Evolutionary conservation across 2,888 invertebrate species (phyloP), one percentile per base, ranked within the genome.

Genomic region (Dicyrtoma fusca): DNA sequence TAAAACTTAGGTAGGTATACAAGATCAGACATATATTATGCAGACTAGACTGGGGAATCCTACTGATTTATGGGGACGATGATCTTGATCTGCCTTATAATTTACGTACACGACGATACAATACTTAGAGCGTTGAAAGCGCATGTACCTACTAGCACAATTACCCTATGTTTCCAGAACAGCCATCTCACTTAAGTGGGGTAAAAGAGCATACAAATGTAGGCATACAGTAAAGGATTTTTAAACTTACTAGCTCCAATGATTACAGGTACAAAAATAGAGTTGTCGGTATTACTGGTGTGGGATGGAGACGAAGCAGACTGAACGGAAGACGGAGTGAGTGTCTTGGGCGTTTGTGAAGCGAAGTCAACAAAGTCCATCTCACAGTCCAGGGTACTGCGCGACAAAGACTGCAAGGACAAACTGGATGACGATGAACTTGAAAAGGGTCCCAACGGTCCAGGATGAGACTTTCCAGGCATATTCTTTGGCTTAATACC

Each of bases 401-500:
- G 81, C 17, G 80, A 81, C 63, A 78, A 78, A 19, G 78, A 73
- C 13, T 71, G 66, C 19, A 76, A 62, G 10, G 77, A 75, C 21
- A 70, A 62, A 21, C 71, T 70, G 73, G 74, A 74, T 34, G 80
- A 73, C 19, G 79, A 72, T 81, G 82, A 63, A 79, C 82, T 68
- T 81, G 82, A 75, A 82, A 82, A 81, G 82, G 84, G 81, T 82
- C 83, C 81, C 70, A 83, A 82, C 17, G 84, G 83, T 62, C 84
- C 84, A 78, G 86, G 84, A 77, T 86, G 84, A 44, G 73, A 84
- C 51, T 86, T 85, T 13, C 83, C 81, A 13, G 83, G 82, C 71
- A 86, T 82, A 77, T 85, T 85, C 76, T 88, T 85, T 59, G 92
- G 90, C 84, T 97, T 97, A 80, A 95, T 92, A 5, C 94, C 93